Evolutionary conservation across 2,888 invertebrate species (phyloP).

Genomic region (Pelosia muscerda): DNA sequence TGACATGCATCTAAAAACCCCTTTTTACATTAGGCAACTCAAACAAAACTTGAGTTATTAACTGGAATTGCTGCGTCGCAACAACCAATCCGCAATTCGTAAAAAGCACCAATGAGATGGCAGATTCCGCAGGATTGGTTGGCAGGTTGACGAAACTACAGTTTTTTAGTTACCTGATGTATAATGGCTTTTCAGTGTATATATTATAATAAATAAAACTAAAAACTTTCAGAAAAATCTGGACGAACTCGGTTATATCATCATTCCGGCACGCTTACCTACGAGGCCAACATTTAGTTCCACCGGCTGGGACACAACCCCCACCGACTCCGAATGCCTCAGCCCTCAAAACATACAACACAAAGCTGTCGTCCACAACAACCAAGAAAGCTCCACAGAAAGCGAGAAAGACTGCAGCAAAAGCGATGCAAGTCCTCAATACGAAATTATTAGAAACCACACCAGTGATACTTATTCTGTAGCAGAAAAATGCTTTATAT

Average conservation of each 20-base stretch:
- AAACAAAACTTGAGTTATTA: too few species aligned
- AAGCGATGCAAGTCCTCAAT: slow-evolving; percentile 65
- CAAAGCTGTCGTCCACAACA: slow-evolving; percentile 65
- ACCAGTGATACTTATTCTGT: slow-evolving; percentile 48
- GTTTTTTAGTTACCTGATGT: too few species aligned
- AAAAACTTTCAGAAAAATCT: slow-evolving; percentile 66
- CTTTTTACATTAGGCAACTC: too few species aligned
- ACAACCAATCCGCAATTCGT: too few species aligned
- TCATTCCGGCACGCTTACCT: slow-evolving; percentile 72
- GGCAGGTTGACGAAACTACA: too few species aligned
- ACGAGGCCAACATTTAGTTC: slow-evolving; percentile 69
- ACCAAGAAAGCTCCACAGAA: slow-evolving; percentile 62
- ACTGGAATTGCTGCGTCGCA: too few species aligned
- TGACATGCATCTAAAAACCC: too few species aligned
- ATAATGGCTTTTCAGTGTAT: too few species aligned
- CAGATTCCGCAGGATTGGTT: too few species aligned
- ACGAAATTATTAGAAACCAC: slow-evolving; percentile 69
- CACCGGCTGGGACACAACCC: slow-evolving; percentile 70
- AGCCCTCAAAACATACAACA: slow-evolving; percentile 69
- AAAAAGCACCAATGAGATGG: too few species aligned
- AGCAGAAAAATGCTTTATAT: slow-evolving; percentile 66
- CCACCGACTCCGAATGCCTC: slow-evolving; percentile 74
- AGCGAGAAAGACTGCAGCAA: slow-evolving; percentile 70
- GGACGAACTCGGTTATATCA: slow-evolving; percentile 75
- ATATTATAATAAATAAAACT: too few species aligned